Evolutionary conservation across 2,797 vertebrate species (phyloP), one percentile per base, ranked within the genome.

Genomic region (Sciurus vulgaris): DNA sequence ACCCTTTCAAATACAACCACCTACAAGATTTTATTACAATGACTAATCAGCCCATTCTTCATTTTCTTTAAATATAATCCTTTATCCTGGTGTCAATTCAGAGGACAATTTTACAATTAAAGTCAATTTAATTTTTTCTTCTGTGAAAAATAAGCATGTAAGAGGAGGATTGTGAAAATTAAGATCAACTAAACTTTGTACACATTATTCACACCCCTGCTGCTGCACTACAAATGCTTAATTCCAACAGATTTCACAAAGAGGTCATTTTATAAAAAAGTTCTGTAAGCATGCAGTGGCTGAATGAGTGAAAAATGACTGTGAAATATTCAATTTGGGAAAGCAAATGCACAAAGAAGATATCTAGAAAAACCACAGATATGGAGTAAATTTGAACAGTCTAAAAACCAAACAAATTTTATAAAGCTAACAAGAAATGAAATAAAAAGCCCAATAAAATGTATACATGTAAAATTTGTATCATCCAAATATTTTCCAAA

Each of bases 181-280:
- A 85, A 63, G 67, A 87, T 41, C 24, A 73, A 38, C 47, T 91
- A 49, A 73, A 44, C 20, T 77, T 54, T 59, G 63, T 73, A 65
- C 13, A 59, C 5, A 17, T 86, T 74, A 56, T 56, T 56, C 41
- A n/a, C 5, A 77, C 4, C 10, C 51, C 44, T 91, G 72, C 2
- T 56, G 65, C 59, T 93, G 12, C 15, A 30, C 28, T 11, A 3
- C 24, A 83, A n/a, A 78, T 35, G n/a, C 56, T 82, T 88, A 92
- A 86, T 79, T 61, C 61, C 24, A 54, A 77, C 51, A 56, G 72
- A 95, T 78, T 93, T 94, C 14, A 79, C 38, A 92, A 88, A 78
- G 77, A 85, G 56, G 28, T 76, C 72, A 47, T 49, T 67, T 88
- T 95, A 67, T 61, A 49, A 44, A 93, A 83, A 87, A 38, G 14